Percentiles rank a stretch among this genome's conserved stretches.
phyloP scores from a whole-genome alignment of 1,140 invertebrate genomes.

The Camponotus pennsylvanicus region DNA sequence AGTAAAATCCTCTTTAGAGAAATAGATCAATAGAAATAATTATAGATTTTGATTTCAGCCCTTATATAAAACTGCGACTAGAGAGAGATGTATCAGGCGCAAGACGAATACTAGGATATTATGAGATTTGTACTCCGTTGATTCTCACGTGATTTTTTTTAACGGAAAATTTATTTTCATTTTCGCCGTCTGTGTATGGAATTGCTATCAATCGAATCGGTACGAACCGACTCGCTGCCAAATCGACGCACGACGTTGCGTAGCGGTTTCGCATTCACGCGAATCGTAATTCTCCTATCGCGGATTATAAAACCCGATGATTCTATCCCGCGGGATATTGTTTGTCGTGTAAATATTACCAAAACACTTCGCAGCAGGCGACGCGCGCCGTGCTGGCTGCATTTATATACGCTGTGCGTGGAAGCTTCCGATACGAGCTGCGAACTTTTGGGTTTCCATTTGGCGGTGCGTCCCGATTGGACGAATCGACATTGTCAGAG shows the following conservation, averaged over 20 bases:
- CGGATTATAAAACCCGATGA: conserved; percentile 62
- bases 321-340: conserved; percentile 63
- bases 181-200: neutral
- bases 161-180: conserved; percentile 25
- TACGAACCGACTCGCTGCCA: conserved; percentile 4
- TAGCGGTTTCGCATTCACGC: neutral
- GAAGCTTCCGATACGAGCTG: conserved; percentile 61
- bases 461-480: conserved; percentile 73
- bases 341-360: conserved; percentile 72
- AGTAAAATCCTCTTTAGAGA: neutral
- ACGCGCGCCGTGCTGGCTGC: conserved; percentile 8
- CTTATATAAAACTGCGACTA: neutral
- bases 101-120: neutral
- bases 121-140: neutral
- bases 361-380: conserved; percentile 43
- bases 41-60: neutral
- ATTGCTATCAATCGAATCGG: conserved; percentile 27
- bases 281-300: conserved; percentile 56
- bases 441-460: conserved; percentile 74
- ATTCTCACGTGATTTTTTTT: conserved; percentile 31
- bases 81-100: neutral
- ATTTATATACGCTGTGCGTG: conserved; percentile 17
- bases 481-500: conserved; percentile 80
- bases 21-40: neutral
- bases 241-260: neutral